phyloP scores from a whole-genome alignment of 2,888 invertebrate species.

The Eupithecia insigniata region DNA sequence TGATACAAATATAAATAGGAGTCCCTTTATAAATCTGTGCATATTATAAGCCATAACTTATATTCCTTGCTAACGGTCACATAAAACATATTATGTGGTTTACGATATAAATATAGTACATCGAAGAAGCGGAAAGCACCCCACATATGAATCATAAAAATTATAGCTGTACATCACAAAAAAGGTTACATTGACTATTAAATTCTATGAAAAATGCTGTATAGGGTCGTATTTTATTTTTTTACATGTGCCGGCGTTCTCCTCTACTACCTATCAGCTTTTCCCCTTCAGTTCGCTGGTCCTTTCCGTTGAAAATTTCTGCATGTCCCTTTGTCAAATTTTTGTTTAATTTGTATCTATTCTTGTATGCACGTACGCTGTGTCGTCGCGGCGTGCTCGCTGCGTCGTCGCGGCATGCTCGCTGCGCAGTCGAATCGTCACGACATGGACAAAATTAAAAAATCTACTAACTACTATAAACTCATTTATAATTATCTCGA shows the following conservation, averaged over 20 bases:
- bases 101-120: slow-evolving; percentile 60
- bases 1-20: not conserved
- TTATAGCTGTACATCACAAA: slow-evolving; percentile 53
- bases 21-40: slow-evolving; percentile 5
- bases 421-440: not conserved
- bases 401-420: too few species aligned
- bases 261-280: not conserved
- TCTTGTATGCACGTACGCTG: too few species aligned
- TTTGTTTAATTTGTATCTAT: too few species aligned
- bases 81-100: slow-evolving; percentile 67
- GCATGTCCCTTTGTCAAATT: too few species aligned
- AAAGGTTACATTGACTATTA: slow-evolving; percentile 45
- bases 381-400: too few species aligned
- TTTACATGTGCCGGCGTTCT: not conserved
- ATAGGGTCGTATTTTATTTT: slow-evolving; percentile 3
- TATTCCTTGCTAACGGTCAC: slow-evolving; percentile 63
- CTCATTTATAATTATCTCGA: not conserved
- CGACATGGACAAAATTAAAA: not conserved
- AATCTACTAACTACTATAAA: not conserved
- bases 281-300: not conserved
- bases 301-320: not conserved
- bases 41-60: slow-evolving; percentile 54
- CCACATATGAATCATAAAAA: slow-evolving; percentile 65
- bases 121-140: slow-evolving; percentile 50
- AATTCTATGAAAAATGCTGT: slow-evolving; percentile 34